Conservation (phyloP, 2,797 vertebrate genomes). For the Hyperoplus lanceolatus region DNA sequence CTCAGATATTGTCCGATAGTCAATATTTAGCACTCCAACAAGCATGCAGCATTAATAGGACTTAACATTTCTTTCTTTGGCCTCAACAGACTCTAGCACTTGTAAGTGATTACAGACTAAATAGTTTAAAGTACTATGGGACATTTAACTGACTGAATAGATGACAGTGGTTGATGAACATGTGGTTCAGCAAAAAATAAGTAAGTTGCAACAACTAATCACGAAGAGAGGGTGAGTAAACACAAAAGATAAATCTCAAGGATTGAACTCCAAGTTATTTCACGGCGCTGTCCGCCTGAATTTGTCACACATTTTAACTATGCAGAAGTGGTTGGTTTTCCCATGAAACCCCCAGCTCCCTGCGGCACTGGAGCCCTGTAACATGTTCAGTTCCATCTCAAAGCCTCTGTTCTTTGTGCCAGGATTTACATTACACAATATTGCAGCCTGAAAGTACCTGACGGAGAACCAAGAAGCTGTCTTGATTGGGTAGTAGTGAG, state of each 20-base stretch:
- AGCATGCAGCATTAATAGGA: background rate
- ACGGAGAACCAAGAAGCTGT: slow-evolving; percentile 58
- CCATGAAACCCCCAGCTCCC: slow-evolving; percentile 36
- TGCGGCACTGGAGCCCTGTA: slow-evolving; percentile 19
- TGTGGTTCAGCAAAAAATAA: background rate
- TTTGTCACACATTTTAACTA: slow-evolving; percentile 12
- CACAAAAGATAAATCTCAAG: slow-evolving; percentile 4
- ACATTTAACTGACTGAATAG: slow-evolving; percentile 3
- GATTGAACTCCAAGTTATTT: slow-evolving; percentile 25
- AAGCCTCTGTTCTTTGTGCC: slow-evolving; percentile 47
- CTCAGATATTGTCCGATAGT: background rate
- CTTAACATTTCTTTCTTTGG: background rate
- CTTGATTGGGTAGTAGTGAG: slow-evolving; percentile 29
- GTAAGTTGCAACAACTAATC: background rate
- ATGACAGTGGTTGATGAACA: slow-evolving; percentile 17
- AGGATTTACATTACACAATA: slow-evolving; percentile 47
- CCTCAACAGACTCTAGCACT: background rate
- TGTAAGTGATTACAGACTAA: slow-evolving; percentile 2
- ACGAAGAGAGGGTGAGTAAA: slow-evolving; percentile 3
- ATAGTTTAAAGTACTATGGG: slow-evolving; percentile 9
- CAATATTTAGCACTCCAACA: background rate
- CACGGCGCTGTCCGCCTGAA: slow-evolving; percentile 2
- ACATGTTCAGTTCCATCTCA: slow-evolving; percentile 46
- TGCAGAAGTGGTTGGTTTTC: slow-evolving; percentile 17
- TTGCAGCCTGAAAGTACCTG: slow-evolving; percentile 58